Base-by-base conservation (phyloP, 2,888 invertebrate genomes). In the Caenorhabditis plicata region DNA sequence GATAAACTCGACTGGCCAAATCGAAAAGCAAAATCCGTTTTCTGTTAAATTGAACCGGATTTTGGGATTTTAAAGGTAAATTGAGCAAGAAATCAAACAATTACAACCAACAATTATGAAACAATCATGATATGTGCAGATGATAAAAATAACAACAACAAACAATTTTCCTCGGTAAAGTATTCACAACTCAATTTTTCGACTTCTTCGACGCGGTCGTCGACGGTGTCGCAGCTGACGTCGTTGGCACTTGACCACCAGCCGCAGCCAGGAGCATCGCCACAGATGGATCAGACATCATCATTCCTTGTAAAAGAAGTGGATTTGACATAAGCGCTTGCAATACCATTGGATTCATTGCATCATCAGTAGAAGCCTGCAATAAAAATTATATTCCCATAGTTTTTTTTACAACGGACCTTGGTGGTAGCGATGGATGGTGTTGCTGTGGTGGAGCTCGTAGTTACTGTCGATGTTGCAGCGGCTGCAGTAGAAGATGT, bases 321-420 rank as follows among this genome's bases (percentile, higher is more conserved):
- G 60, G 60, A 39, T 60, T 53, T 23, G 53, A 29, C 60, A 50
- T 41, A 20, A 61, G 15, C 13, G 50, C 42, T 27, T 42, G 38
- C 23, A 54, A 43, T 3, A 64, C 27, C 44, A 61, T 32, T n/a
- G 68, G 68, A 35, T 68, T 68, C 33, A 61, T 50, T 20, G 46
- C 54, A 4, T 58, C 58, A n/a, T 20, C 54, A n/a, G 27, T 17
- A 3, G 27, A 7, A 27, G 25, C 1, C 15, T 4, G 38, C 23
- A n/a, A 32, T 41, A n/a, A n/a, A n/a, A n/a, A n/a, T n/a, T n/a
- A n/a, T n/a, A n/a, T n/a, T n/a, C n/a, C n/a, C n/a, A 23, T 20
- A n/a, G 33, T 29, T 7, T 39, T 17, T 23, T 17, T 15, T 41
- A 38, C n/a, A n/a, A 33, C 15, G 2, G 47, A 36, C 8, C 5